Conservation (phyloP, 2,888 invertebrate species). For the Eledona agricola region DNA sequence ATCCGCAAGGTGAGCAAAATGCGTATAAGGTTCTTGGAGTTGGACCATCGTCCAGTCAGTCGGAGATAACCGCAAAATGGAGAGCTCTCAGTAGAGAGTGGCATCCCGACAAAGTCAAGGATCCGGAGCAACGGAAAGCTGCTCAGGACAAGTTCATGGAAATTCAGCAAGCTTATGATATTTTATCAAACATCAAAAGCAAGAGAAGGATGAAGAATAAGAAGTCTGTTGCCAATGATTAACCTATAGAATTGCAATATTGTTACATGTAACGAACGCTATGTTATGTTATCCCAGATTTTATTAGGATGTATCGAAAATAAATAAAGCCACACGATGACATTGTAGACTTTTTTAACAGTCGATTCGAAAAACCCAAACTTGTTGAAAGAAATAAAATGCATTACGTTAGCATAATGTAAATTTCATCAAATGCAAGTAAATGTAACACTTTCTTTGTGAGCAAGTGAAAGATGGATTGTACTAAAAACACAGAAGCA, state of each 20-base stretch:
- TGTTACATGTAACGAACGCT: constrained; percentile 4
- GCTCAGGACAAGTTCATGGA: constrained; percentile 92
- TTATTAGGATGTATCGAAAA: constrained; percentile 4
- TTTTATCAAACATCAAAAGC: constrained; percentile 83
- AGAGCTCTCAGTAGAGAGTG: constrained; percentile 82
- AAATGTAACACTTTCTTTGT: no score
- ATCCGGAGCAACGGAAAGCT: constrained; percentile 70
- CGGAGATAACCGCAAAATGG: constrained; percentile 86
- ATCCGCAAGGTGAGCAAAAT: constrained; percentile 90
- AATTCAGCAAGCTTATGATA: constrained; percentile 92
- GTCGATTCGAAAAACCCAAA: background rate
- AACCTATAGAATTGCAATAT: constrained; percentile 6
- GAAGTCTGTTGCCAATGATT: constrained; percentile 63
- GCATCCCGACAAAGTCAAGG: constrained; percentile 92
- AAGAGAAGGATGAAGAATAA: constrained; percentile 79
- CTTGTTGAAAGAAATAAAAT: no score
- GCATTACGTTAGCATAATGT: no score
- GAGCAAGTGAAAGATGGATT: no score
- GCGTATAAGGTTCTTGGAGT: constrained; percentile 86
- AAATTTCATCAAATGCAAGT: no score
- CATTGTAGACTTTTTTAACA: no score
- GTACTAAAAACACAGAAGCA: no score
- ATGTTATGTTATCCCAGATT: constrained; percentile 4
- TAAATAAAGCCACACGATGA: no score
- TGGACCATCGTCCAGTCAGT: constrained; percentile 81